These are phyloP conservation scores for Drosophila putrida DNA, from an alignment of 2,888 invertebrate species.

Conservation along the genomic window DNA sequence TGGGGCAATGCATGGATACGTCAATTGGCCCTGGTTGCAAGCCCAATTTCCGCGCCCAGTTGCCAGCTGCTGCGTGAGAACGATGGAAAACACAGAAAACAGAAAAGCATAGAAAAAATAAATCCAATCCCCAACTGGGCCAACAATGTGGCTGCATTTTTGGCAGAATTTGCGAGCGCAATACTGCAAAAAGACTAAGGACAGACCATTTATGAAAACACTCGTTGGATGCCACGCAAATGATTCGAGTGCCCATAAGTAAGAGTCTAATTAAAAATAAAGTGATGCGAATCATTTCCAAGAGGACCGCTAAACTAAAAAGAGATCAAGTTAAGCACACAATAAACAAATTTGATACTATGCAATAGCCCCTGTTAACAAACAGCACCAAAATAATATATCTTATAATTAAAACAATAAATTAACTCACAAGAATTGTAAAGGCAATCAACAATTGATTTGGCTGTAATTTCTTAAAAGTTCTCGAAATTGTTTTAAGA, in stretches of 20 bases:
- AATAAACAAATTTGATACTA: no score
- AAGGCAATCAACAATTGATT: no score
- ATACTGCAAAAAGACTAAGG: constrained; percentile 28
- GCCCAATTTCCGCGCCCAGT: constrained; percentile 78
- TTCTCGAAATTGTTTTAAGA: no score
- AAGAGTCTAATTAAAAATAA: background rate
- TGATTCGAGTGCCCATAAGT: constrained; percentile 9
- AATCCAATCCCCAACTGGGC: constrained; percentile 38
- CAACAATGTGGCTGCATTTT: constrained; percentile 49
- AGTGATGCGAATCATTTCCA: background rate
- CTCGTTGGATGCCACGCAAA: constrained; percentile 20
- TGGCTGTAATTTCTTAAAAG: no score
- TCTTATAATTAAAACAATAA: no score
- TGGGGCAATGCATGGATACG: constrained; percentile 40
- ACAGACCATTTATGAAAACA: constrained; percentile 33
- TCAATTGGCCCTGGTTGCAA: constrained; percentile 47
- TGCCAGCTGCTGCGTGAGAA: constrained; percentile 74
- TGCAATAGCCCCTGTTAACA: no score
- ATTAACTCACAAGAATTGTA: no score
- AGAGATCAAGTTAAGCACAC: no score
- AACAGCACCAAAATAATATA: no score
- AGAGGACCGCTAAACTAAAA: background rate
- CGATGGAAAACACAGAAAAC: constrained; percentile 32
- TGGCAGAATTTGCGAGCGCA: constrained; percentile 27
- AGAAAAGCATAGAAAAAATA: constrained; percentile 1